Evolutionary conservation across 2,113 vertebrate species (phyloP).

Genomic region (Colinus virginianus): DNA sequence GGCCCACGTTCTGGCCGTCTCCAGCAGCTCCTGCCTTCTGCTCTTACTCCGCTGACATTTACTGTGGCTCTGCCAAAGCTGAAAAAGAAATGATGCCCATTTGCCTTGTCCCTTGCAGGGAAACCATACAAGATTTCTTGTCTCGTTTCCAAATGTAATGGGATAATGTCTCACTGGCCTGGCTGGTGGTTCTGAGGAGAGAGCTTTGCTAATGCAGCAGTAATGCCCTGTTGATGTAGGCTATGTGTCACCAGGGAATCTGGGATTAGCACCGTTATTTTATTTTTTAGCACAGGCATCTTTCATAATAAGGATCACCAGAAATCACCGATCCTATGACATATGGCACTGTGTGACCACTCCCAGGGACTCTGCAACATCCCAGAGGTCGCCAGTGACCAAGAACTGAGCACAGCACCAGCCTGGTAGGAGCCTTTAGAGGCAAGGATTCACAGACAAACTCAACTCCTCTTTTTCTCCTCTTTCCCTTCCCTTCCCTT

Average conservation of each 20-base stretch:
- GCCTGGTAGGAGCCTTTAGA: too few relatives aligned
- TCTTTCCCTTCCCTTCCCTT: too few relatives aligned
- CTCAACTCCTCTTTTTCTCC: background rate
- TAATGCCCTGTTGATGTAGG: too few relatives aligned
- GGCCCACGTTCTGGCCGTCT: conserved; percentile 15
- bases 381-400: background rate
- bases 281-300: background rate
- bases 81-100: background rate
- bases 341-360: accelerated
- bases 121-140: background rate
- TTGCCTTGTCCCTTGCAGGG: background rate
- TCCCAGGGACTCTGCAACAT: background rate
- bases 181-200: background rate
- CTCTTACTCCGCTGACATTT: background rate
- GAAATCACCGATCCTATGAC: background rate
- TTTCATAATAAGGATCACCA: background rate
- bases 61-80: background rate
- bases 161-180: background rate
- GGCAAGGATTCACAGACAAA: background rate
- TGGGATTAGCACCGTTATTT: background rate
- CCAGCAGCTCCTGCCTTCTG: background rate
- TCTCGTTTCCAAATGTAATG: background rate
- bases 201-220: background rate
- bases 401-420: background rate
- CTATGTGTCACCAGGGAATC: background rate